phyloP scores from a whole-genome alignment of 1,140 invertebrate species.

The Dolichoris vasculosae region DNA sequence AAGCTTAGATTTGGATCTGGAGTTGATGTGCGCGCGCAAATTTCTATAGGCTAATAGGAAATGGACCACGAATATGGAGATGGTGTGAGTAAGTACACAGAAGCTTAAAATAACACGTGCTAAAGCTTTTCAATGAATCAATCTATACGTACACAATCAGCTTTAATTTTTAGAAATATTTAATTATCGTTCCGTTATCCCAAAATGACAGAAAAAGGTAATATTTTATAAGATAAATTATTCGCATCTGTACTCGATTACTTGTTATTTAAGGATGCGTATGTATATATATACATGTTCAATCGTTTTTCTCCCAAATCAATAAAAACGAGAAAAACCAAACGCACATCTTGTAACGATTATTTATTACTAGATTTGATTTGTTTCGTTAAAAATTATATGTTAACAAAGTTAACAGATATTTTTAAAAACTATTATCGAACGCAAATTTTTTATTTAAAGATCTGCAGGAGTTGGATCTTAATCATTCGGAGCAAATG shows the following conservation, averaged over 20 bases:
- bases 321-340: constrained; percentile 21
- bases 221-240: background rate
- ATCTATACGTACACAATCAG: background rate
- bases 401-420: background rate
- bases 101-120: constrained; percentile 44
- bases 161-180: constrained; percentile 31
- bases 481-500: constrained; percentile 51
- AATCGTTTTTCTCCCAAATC: constrained; percentile 31
- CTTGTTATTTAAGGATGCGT: background rate
- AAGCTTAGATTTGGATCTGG: background rate
- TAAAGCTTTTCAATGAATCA: constrained; percentile 21
- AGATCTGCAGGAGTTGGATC: background rate
- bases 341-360: background rate
- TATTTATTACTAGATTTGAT: background rate
- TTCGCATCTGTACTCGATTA: background rate
- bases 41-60: background rate
- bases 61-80: background rate
- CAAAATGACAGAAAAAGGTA: constrained; percentile 38
- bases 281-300: constrained; percentile 40
- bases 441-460: constrained; percentile 10
- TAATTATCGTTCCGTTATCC: constrained; percentile 5
- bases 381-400: too few species aligned
- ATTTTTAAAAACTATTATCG: background rate
- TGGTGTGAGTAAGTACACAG: background rate
- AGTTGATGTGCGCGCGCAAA: constrained; percentile 18